Evolutionary conservation across 2,888 invertebrate genomes (phyloP).

Genomic region (Caenorhabditis angaria): DNA sequence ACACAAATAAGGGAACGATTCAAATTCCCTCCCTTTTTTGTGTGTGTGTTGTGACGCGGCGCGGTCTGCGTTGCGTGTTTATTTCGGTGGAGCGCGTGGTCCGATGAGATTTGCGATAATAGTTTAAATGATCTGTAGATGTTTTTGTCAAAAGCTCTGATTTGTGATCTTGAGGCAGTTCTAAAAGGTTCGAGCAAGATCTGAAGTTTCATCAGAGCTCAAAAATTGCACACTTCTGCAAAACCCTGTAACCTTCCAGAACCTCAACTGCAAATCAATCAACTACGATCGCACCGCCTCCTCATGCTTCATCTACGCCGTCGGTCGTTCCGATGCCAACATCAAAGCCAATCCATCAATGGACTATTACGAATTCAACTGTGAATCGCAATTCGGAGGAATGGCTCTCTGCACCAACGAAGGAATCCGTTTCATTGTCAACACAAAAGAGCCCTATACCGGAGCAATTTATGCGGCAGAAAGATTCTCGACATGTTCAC

Average conservation of each 20-base stretch:
- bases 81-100: no score
- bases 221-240: no score
- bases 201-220: not conserved
- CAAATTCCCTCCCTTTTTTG: no score
- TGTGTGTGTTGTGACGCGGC: no score
- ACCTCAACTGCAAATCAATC: slow-evolving; percentile 72
- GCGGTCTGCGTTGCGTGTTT: no score
- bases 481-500: slow-evolving; percentile 71
- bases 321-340: slow-evolving; percentile 66
- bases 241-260: slow-evolving; percentile 48
- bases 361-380: slow-evolving; percentile 73
- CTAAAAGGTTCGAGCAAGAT: no score
- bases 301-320: slow-evolving; percentile 71
- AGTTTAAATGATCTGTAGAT: no score
- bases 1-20: no score
- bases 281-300: slow-evolving; percentile 72
- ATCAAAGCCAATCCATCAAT: slow-evolving; percentile 70
- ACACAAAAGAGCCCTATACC: slow-evolving; percentile 73
- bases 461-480: slow-evolving; percentile 73
- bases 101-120: no score
- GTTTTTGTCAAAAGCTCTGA: no score
- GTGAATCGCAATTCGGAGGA: slow-evolving; percentile 72
- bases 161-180: no score
- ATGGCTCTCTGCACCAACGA: slow-evolving; percentile 73
- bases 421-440: slow-evolving; percentile 72